These are phyloP conservation scores for Chromis chromis DNA, from an alignment of 2,797 vertebrate genomes.

Conservation along the genomic window DNA sequence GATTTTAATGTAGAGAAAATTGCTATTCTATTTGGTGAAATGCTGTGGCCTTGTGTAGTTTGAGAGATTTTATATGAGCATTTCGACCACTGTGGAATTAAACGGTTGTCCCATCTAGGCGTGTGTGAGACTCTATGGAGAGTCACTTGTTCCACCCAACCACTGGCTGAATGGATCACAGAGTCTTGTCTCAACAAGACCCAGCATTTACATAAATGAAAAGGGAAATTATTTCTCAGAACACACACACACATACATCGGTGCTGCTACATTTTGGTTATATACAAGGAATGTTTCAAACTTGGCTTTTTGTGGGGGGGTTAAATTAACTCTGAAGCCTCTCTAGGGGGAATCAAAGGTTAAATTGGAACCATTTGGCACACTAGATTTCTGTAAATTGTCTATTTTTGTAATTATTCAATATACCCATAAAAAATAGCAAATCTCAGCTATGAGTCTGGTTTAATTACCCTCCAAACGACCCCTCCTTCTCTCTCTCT, in stretches of 20 bases:
- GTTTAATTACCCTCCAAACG: constrained; percentile 40
- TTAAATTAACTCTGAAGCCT: neutral
- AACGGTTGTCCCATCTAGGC: neutral
- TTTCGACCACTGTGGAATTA: constrained; percentile 30
- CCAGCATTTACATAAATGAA: constrained; percentile 20
- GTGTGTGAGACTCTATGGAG: constrained; percentile 39
- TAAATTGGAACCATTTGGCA: neutral
- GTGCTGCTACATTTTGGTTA: neutral
- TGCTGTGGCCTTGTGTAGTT: constrained; percentile 3
- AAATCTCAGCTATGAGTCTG: neutral
- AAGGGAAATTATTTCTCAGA: constrained; percentile 20
- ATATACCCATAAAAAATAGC: neutral
- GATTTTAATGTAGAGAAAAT: neutral
- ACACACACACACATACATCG: neutral
- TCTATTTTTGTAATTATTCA: neutral
- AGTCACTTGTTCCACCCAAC: constrained; percentile 62
- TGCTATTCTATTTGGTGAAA: neutral
- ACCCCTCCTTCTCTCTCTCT: constrained; percentile 30
- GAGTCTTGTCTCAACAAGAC: constrained; percentile 59
- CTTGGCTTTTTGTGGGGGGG: too few relatives aligned
- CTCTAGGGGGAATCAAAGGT: neutral
- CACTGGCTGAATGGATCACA: constrained; percentile 20
- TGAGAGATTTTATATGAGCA: constrained; percentile 5
- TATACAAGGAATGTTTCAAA: neutral
- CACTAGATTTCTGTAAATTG: too few relatives aligned